Conservation (phyloP, 2,113 vertebrate genomes). For the Myotis davidii region DNA sequence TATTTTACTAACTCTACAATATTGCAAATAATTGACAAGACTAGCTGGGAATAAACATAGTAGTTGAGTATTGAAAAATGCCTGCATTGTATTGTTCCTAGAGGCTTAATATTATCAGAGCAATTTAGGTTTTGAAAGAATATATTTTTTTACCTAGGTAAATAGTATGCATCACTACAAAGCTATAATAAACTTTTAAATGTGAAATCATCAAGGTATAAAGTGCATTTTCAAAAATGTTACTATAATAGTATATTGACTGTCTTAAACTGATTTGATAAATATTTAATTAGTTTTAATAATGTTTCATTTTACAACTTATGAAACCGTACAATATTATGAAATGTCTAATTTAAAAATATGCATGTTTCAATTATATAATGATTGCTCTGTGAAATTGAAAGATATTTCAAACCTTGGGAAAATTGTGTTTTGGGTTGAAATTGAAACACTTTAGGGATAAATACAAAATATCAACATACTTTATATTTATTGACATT, state of each 20-base stretch:
- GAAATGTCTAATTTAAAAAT: background rate
- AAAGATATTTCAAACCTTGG: background rate
- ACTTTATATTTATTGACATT: background rate
- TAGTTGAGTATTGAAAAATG: background rate
- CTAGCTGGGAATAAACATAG: background rate
- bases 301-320: background rate
- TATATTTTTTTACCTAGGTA: background rate
- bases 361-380: background rate
- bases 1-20: background rate
- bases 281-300: background rate
- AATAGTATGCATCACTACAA: background rate
- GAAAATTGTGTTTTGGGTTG: background rate
- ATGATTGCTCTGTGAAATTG: background rate
- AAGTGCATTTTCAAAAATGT: background rate
- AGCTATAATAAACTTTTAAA: background rate
- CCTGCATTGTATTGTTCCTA: background rate
- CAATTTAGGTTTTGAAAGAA: background rate
- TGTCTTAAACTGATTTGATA: conserved; percentile 5
- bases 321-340: background rate
- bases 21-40: background rate
- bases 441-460: background rate
- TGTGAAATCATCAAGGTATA: background rate
- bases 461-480: background rate
- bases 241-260: background rate
- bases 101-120: background rate